Conservation (phyloP, 2,888 invertebrate genomes). For the Gymnosoma rotundatum region DNA sequence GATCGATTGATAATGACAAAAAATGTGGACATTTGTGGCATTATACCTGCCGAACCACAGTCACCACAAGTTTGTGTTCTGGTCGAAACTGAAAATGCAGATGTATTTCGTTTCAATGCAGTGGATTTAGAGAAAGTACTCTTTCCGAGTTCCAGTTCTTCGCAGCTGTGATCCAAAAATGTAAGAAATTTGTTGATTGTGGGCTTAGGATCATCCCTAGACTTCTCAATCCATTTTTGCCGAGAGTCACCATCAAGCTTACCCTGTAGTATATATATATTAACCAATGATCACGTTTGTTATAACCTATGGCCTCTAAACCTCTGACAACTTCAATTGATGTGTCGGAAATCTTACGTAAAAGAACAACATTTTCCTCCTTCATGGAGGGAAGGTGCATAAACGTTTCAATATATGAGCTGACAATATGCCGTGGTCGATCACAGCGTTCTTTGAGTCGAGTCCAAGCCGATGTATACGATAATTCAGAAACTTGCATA, state of each 20-base stretch:
- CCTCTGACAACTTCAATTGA: constrained; percentile 5
- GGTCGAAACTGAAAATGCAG: no score
- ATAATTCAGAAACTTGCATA: neutral
- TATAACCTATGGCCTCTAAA: neutral
- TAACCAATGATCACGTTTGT: constrained; percentile 17
- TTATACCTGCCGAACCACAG: neutral
- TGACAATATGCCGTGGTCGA: neutral
- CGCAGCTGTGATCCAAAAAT: constrained; percentile 13
- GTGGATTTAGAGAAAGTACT: neutral
- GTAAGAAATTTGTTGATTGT: neutral
- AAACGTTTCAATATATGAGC: neutral
- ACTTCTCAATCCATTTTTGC: constrained; percentile 15
- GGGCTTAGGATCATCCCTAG: constrained; percentile 7
- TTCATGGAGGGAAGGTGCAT: neutral
- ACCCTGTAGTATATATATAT: neutral
- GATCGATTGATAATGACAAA: constrained; percentile 7
- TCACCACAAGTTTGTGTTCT: neutral
- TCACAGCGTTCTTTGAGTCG: neutral
- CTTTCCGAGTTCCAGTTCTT: constrained; percentile 2
- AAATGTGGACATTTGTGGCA: constrained; percentile 24
- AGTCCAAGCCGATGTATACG: neutral
- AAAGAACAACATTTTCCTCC: neutral
- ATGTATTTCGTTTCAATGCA: no score
- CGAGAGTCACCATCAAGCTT: constrained; percentile 21
- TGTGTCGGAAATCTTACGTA: constrained; percentile 8